These are phyloP conservation scores for Cyprinodon tularosa DNA, from an alignment of 2,113 vertebrate genomes.

Conservation along the genomic window DNA sequence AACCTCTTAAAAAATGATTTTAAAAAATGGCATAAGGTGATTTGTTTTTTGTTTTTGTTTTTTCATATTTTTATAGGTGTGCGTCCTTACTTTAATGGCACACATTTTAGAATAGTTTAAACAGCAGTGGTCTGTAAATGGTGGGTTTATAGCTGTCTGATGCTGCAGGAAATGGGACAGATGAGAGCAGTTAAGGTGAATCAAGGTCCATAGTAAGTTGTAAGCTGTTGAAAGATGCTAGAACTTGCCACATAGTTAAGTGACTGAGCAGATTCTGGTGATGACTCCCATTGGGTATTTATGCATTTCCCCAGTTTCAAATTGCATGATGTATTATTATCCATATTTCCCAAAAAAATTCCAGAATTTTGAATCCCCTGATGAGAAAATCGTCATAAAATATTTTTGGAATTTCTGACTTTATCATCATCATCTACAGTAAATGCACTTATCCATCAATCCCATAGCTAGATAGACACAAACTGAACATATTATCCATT, in stretches of 20 bases:
- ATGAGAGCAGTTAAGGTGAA: not conserved
- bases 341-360: not conserved
- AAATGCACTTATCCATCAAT: too few relatives aligned
- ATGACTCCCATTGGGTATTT: not conserved
- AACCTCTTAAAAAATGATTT: too few relatives aligned
- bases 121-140: not conserved
- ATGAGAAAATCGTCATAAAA: too few relatives aligned
- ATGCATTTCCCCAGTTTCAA: not conserved
- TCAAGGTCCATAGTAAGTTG: not conserved
- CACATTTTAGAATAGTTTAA: not conserved
- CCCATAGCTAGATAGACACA: too few relatives aligned
- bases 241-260: not conserved
- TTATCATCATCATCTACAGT: too few relatives aligned
- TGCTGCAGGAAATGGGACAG: not conserved
- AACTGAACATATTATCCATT: not conserved
- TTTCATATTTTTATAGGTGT: not conserved
- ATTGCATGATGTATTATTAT: not conserved
- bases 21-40: not conserved
- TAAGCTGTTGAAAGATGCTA: constrained; percentile 9
- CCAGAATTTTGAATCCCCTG: too few relatives aligned
- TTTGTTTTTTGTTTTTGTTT: not conserved
- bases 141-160: not conserved
- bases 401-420: too few relatives aligned
- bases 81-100: not conserved
- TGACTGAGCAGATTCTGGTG: not conserved